These are phyloP conservation scores for Belonocnema kinseyi DNA, from an alignment of 1,140 invertebrate species.

Conservation along the genomic window DNA sequence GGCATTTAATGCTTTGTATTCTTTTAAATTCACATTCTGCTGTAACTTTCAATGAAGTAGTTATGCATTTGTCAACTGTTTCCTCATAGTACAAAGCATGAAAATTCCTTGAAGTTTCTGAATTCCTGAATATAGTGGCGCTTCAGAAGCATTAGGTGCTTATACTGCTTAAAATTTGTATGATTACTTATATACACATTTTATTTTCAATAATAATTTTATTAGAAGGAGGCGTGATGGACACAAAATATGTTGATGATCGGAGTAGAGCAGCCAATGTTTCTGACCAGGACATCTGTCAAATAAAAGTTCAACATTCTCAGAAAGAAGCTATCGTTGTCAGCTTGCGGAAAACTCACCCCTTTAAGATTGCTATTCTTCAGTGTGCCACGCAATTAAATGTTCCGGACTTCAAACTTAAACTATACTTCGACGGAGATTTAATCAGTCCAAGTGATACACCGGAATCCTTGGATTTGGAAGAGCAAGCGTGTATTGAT, in stretches of 20 bases:
- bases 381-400: slow-evolving; percentile 58
- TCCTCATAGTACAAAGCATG: no score
- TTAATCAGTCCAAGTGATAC: slow-evolving; percentile 60
- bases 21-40: no score
- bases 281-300: slow-evolving; percentile 49
- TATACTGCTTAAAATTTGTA: no score
- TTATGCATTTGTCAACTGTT: no score
- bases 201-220: slow-evolving; percentile 33
- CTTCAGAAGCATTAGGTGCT: no score
- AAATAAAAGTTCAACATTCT: slow-evolving; percentile 67
- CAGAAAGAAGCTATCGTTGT: slow-evolving; percentile 56
- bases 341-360: slow-evolving; percentile 54
- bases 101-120: no score
- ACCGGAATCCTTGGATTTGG: slow-evolving; percentile 68
- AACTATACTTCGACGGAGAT: slow-evolving; percentile 71
- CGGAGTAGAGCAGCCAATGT: background rate
- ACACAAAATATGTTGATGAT: slow-evolving; percentile 37
- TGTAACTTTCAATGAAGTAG: no score
- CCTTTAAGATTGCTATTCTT: slow-evolving; percentile 53
- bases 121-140: no score
- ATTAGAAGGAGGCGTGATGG: slow-evolving; percentile 65
- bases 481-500: slow-evolving; percentile 70
- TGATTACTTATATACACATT: background rate
- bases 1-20: no score
- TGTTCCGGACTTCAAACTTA: slow-evolving; percentile 58